Conservation (phyloP, 1,140 invertebrate genomes). For the Agraylea sexmaculata region DNA sequence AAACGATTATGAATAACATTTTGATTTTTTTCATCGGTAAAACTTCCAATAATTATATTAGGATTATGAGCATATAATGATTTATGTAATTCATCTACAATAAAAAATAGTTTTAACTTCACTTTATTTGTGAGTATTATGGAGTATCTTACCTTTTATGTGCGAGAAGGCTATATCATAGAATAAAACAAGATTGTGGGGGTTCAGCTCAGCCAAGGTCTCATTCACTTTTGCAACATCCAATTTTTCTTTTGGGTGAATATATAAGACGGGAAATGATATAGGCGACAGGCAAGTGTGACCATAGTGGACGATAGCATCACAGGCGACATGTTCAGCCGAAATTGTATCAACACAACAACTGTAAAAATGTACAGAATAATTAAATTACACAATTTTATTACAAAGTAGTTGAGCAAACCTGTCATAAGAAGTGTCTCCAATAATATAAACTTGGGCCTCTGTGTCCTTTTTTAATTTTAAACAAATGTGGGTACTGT, state of each 20-base stretch:
- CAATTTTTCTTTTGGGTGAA: constrained; percentile 50
- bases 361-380: constrained; percentile 37
- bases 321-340: constrained; percentile 71
- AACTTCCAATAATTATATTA: constrained; percentile 10
- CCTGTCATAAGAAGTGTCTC: constrained; percentile 90
- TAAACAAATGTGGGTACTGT: constrained; percentile 56
- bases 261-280: constrained; percentile 59
- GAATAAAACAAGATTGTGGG: constrained; percentile 48
- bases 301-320: constrained; percentile 86
- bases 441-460: constrained; percentile 67
- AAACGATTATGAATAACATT: not conserved
- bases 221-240: constrained; percentile 33
- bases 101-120: constrained; percentile 10
- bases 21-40: constrained; percentile 2
- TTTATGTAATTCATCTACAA: constrained; percentile 26
- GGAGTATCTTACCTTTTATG: constrained; percentile 43
- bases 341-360: constrained; percentile 91
- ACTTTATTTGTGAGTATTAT: no score
- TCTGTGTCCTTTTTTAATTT: constrained; percentile 47
- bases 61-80: constrained; percentile 10
- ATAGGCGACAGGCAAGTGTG: constrained; percentile 71
- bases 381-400: constrained; percentile 3
- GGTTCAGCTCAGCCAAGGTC: constrained; percentile 22
- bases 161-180: constrained; percentile 64
- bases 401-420: constrained; percentile 23